Evolutionary conservation across 1,140 invertebrate species (phyloP).

Genomic region (Bombus breviceps): DNA sequence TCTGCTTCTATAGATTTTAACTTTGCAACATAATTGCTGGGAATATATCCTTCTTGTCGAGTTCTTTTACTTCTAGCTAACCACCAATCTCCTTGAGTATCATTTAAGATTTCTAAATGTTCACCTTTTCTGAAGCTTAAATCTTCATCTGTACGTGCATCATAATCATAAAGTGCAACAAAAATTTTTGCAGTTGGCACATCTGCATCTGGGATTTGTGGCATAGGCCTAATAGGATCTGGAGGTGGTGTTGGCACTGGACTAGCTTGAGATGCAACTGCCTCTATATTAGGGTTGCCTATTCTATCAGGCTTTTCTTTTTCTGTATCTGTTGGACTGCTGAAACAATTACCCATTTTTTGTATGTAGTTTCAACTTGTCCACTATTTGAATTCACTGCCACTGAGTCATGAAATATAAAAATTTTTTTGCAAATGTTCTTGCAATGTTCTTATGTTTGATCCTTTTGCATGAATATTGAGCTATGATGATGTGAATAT

Average conservation of each 20-base stretch:
- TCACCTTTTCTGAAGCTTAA: slow-evolving; percentile 99
- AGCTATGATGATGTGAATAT: slow-evolving; percentile 1
- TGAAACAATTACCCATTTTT: slow-evolving; percentile 89
- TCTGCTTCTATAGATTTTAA: slow-evolving; percentile 99
- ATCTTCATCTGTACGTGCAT: slow-evolving; percentile 99
- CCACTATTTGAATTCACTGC: slow-evolving; percentile 24
- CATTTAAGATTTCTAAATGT: slow-evolving; percentile 98
- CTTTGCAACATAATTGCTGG: slow-evolving; percentile 99
- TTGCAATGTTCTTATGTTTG: slow-evolving; percentile 39
- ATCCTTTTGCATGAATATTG: slow-evolving; percentile 23
- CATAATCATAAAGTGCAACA: slow-evolving; percentile 99
- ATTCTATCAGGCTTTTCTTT: slow-evolving; percentile 85
- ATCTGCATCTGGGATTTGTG: slow-evolving; percentile 85
- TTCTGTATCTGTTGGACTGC: slow-evolving; percentile 86
- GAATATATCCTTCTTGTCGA: slow-evolving; percentile 98
- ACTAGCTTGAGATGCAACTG: slow-evolving; percentile 84
- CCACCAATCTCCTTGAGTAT: slow-evolving; percentile 99
- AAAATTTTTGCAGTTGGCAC: slow-evolving; percentile 93
- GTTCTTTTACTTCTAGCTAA: slow-evolving; percentile 97
- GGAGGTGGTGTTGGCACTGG: slow-evolving; percentile 87
- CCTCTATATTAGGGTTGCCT: slow-evolving; percentile 85
- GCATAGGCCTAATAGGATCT: slow-evolving; percentile 86
- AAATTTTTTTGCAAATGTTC: neutral
- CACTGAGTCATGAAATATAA: slow-evolving; percentile 34
- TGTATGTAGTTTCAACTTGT: slow-evolving; percentile 14